Evolutionary conservation across 1,140 invertebrate genomes (phyloP), one percentile per base, ranked within the genome.

Genomic region (Diorhabda sublineata): DNA sequence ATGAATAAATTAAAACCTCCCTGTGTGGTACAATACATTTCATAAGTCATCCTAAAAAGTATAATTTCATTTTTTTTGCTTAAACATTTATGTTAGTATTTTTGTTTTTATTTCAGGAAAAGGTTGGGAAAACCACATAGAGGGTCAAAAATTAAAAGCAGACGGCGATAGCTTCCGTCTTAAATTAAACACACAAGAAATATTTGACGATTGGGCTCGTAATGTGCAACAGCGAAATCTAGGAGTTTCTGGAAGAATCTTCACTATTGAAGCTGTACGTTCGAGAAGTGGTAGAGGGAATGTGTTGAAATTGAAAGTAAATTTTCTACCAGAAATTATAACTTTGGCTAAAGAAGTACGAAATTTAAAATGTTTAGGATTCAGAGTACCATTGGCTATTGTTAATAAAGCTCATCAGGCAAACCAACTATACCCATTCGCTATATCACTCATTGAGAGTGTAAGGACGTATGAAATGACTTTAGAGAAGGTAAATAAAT

Each of bases 401-500:
- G 96, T 99, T 0, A 99, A 99, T 82, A 98, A 98, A 83, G 97
- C 98, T 5, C 97, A 99, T 83, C 96, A 98, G 80, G 97, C 97
- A 0, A 99, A 98, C 83, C 95, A 98, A 80, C 87, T 99, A 1
- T 99, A 99, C 83, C 98, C 98, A 3, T 99, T 96, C 84, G 98
- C 98, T 4, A 98, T 99, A 74, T 99, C 97, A 3, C 85, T 99
- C 58, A 98, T 99, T 79, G 97, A 99, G 82, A 98, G 96, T 81
- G 93, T 99, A 26, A 88, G 95, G 71, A 97, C 97, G 4, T 99
- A 99, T 80, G 96, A 98, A 80, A 88, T 95, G 79, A 97, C 96
- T 4, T 84, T 98, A 77, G 96, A 98, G 83, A 98, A 98, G 91
- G 94, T 97, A 86, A 84, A 78, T 73, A 11, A 56, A 7, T n/a